These are phyloP conservation scores for Ursus arctos DNA, from an alignment of 2,113 vertebrate species.

Conservation along the genomic window DNA sequence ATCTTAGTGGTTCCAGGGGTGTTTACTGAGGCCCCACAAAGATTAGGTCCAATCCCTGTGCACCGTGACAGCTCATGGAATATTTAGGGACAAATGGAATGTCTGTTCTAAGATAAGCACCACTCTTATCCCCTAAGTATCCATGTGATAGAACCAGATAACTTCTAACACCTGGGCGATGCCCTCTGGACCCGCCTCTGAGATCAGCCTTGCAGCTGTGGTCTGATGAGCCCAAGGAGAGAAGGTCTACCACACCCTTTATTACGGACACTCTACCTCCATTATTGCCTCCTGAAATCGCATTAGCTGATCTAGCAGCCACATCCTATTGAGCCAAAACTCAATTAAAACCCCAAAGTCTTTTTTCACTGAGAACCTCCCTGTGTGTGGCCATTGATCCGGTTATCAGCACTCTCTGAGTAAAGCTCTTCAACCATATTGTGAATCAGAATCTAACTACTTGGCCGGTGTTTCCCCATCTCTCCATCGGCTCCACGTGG, in stretches of 20 bases:
- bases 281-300: slow-evolving; percentile 35
- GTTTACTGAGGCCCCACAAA: background rate
- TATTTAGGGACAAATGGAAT: background rate
- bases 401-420: background rate
- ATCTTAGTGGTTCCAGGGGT: background rate
- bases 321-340: slow-evolving; percentile 27
- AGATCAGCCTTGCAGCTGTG: background rate
- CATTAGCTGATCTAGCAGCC: slow-evolving; percentile 37
- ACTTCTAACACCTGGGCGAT: background rate
- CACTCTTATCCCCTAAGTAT: background rate
- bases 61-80: background rate
- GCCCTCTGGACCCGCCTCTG: background rate
- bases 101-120: background rate
- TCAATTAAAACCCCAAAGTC: slow-evolving; percentile 58
- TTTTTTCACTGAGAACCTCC: slow-evolving; percentile 31
- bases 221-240: background rate
- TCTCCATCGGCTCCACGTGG: background rate
- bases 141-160: background rate
- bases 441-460: background rate
- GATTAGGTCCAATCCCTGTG: background rate
- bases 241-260: background rate
- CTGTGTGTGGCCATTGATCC: background rate
- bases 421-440: background rate
- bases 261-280: background rate
- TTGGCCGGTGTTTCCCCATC: background rate